phyloP scores from a whole-genome alignment of 1,140 invertebrate genomes.

The Aphaenogaster floridana region DNA sequence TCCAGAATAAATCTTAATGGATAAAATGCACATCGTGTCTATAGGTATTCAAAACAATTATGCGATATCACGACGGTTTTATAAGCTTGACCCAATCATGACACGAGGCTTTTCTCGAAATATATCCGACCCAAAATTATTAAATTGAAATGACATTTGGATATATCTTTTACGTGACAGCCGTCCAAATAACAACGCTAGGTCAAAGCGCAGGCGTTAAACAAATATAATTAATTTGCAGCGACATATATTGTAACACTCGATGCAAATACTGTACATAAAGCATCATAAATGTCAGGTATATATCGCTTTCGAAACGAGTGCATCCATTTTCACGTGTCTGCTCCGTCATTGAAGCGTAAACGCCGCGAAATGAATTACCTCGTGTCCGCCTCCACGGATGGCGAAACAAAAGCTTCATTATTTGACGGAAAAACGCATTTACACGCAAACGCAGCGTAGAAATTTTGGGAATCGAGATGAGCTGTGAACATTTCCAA shows the following conservation, averaged over 20 bases:
- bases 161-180: background rate
- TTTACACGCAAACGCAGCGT: conserved; percentile 21
- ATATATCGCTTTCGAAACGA: conserved; percentile 38
- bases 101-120: background rate
- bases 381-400: background rate
- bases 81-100: background rate
- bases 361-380: conserved; percentile 51
- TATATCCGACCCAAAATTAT: conserved; percentile 10
- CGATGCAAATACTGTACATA: background rate
- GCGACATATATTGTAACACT: conserved; percentile 35
- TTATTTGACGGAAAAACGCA: conserved; percentile 3
- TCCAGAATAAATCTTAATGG: conserved; percentile 7
- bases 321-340: conserved; percentile 43
- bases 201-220: background rate
- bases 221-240: conserved; percentile 50
- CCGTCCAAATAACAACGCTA: background rate
- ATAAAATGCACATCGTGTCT: background rate
- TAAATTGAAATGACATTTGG: conserved; percentile 8
- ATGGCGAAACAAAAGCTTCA: conserved; percentile 23
- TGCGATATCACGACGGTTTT: background rate
- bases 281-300: conserved; percentile 46
- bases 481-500: conserved; percentile 31
- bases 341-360: conserved; percentile 19
- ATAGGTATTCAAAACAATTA: conserved; percentile 24
- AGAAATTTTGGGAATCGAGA: conserved; percentile 40